These are phyloP conservation scores for Aegotheles bennettii DNA, from an alignment of 2,113 vertebrate species.

Conservation along the genomic window DNA sequence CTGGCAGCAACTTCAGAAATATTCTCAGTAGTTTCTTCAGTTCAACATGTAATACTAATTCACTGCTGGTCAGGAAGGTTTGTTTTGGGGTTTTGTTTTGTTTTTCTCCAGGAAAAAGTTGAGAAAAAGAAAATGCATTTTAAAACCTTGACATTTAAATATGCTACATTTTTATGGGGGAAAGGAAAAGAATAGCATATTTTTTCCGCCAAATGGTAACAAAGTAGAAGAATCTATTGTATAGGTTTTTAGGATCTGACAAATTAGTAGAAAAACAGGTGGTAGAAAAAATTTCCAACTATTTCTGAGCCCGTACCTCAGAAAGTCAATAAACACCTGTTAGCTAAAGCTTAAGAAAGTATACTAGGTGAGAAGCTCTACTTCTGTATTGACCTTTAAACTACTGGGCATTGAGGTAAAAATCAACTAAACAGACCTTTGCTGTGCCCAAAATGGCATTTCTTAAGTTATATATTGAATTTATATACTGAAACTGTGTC, in stretches of 20 bases:
- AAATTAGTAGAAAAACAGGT: neutral
- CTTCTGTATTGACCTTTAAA: neutral
- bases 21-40: neutral
- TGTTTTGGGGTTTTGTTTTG: neutral
- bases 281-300: neutral
- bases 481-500: neutral
- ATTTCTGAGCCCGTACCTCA: neutral
- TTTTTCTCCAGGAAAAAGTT: neutral
- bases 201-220: neutral
- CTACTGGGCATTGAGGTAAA: neutral
- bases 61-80: neutral
- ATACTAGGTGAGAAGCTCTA: neutral
- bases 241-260: neutral
- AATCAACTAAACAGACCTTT: neutral
- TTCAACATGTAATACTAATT: neutral
- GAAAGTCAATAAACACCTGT: neutral
- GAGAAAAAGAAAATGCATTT: neutral
- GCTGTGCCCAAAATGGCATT: neutral
- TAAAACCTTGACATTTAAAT: neutral
- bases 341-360: neutral
- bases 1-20: neutral
- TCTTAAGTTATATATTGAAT: no score
- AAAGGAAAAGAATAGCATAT: neutral
- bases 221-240: neutral
- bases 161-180: neutral